Evolutionary conservation across 1,140 invertebrate genomes (phyloP), one percentile per base, ranked within the genome.

Genomic region (Euborellia annulipes): DNA sequence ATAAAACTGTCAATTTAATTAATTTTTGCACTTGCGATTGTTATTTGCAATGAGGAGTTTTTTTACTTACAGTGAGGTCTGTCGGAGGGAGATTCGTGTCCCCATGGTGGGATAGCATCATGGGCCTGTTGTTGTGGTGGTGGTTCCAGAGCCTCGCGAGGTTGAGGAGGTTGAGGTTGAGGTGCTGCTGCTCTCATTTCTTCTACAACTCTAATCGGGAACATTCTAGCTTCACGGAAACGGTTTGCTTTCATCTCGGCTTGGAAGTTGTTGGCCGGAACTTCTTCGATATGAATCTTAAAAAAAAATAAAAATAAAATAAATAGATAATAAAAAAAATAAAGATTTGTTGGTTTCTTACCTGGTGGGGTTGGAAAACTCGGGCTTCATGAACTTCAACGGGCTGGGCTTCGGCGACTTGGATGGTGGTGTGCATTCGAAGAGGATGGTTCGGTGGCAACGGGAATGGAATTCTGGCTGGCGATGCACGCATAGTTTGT

Each of bases 241-340:
- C 60, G 59, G 22, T 63, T 61, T 20, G 64, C 61, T 21, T 63
- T 62, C 32, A 61, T 62, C 22, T 63, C 62, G 19, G 63, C 63
- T 16, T 63, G 58, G 3, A 62, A 61, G 17, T 63, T 58, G 43
- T 62, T 57, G 36, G 63, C 56, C 16, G 63, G 61, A 16, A 65
- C 62, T 52, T 58, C 55, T 22, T 57, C 49, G 13, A 65, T 63
- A 39, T 62, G 61, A 20, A 63, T 54, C 2, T 61, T 62, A 47
- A 63, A 56, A 13, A 55, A n/a, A n/a, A 61, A 58, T 52, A 63
- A 63, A 0, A 58, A 56, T 11, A 56, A 60, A n/a, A 52, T 54
- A 3, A 49, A 50, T 45, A 52, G 55, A 27, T 58, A 60, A 13
- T 37, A 50, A 16, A 42, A 41, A 18, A 50, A 54, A 30, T 58